phyloP scores from a whole-genome alignment of 92 coral and sea anemone species.

The Paramuricea clavata region DNA sequence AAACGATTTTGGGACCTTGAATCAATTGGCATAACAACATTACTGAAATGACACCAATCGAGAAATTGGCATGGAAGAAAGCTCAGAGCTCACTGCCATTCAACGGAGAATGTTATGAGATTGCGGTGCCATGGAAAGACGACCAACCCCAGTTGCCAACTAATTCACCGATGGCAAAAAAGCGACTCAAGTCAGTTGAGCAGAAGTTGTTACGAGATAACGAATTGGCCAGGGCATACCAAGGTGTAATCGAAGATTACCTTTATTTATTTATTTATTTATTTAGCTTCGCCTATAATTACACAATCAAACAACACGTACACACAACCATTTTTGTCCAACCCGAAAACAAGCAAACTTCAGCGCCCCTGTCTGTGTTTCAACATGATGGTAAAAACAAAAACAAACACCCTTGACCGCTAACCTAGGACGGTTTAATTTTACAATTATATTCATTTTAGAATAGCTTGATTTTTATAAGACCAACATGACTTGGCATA shows the following conservation, averaged over 20 bases:
- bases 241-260: constrained; percentile 66
- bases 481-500: too few relatives aligned
- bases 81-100: constrained; percentile 42
- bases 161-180: constrained; percentile 54
- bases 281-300: too few relatives aligned
- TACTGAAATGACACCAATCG: constrained; percentile 55
- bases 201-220: constrained; percentile 29
- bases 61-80: constrained; percentile 55
- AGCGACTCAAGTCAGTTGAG: constrained; percentile 48
- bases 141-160: constrained; percentile 61
- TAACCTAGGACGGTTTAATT: too few relatives aligned
- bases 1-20: constrained; percentile 64
- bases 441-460: too few relatives aligned
- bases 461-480: too few relatives aligned
- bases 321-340: too few relatives aligned
- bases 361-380: too few relatives aligned
- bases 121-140: constrained; percentile 69
- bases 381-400: too few relatives aligned
- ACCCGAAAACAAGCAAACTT: too few relatives aligned
- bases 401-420: too few relatives aligned
- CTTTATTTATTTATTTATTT: too few relatives aligned
- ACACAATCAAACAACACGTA: too few relatives aligned
- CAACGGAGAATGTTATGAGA: constrained; percentile 47
- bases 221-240: constrained; percentile 53
- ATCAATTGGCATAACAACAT: constrained; percentile 53